Percentiles rank a stretch among this genome's conserved stretches.
Evolutionary conservation across 2,888 invertebrate genomes (phyloP).

Genomic region (Alloscopus bannaensis): DNA sequence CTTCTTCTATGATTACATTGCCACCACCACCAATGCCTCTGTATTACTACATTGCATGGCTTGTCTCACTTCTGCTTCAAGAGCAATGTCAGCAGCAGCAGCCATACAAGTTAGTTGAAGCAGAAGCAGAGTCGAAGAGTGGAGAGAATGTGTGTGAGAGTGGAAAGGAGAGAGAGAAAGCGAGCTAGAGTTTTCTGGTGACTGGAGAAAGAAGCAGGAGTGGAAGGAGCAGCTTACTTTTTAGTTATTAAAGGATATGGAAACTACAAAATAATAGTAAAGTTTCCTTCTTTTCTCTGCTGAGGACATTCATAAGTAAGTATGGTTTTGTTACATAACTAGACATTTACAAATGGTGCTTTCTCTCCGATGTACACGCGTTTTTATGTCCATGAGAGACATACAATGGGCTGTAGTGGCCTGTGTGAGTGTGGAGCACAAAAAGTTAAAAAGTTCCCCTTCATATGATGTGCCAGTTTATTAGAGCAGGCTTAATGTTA

Average conservation of each 20-base stretch:
- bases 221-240: conserved; percentile 8
- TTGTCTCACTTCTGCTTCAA: conserved; percentile 49
- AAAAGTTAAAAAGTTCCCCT: conserved; percentile 45
- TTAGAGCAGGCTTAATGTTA: conserved; percentile 54
- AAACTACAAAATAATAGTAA: conserved; percentile 42
- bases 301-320: conserved; percentile 41
- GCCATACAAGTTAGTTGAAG: conserved; percentile 56
- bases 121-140: conserved; percentile 35
- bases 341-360: conserved; percentile 28
- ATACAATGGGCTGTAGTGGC: not conserved
- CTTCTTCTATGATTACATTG: not conserved
- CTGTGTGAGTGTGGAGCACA: not conserved
- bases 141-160: conserved; percentile 1
- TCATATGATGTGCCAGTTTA: conserved; percentile 52
- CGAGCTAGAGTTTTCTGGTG: not conserved
- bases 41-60: conserved; percentile 6
- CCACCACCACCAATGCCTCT: conserved; percentile 16
- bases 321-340: conserved; percentile 12
- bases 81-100: conserved; percentile 57
- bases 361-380: conserved; percentile 3
- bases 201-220: too few relatives aligned
- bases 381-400: conserved; percentile 19
- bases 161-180: not conserved
- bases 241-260: conserved; percentile 33
- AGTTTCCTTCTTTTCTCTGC: conserved; percentile 41